A percentile compares a stretch with the other conserved stretches of the same genome.
Conservation (phyloP, 2,797 vertebrate genomes). For the Sandelia bainsii region DNA sequence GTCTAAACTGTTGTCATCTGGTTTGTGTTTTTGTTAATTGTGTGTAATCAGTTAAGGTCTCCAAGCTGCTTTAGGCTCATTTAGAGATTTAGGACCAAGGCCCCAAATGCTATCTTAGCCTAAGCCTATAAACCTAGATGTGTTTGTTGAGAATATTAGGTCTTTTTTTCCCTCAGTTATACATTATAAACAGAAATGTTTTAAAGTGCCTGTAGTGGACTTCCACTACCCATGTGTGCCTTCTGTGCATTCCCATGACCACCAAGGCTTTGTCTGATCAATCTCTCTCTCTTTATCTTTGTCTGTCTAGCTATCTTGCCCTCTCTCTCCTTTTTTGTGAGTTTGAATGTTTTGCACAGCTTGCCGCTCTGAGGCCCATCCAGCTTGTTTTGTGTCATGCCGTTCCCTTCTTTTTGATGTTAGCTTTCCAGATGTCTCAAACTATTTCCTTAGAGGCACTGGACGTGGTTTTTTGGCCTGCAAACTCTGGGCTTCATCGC, state of each 20-base stretch:
- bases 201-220: constrained; percentile 58
- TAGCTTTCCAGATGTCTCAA: constrained; percentile 81
- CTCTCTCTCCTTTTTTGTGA: constrained; percentile 68
- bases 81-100: constrained; percentile 52
- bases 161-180: constrained; percentile 37
- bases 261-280: constrained; percentile 67
- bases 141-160: constrained; percentile 34
- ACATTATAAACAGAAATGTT: constrained; percentile 57
- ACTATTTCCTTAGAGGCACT: constrained; percentile 78
- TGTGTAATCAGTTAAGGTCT: constrained; percentile 70
- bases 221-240: constrained; percentile 52
- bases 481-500: constrained; percentile 73
- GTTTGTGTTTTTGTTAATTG: constrained; percentile 65
- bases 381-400: constrained; percentile 83
- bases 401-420: constrained; percentile 77
- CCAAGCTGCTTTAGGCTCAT: constrained; percentile 61
- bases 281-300: constrained; percentile 52
- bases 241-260: constrained; percentile 62
- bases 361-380: constrained; percentile 77
- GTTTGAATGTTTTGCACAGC: constrained; percentile 78
- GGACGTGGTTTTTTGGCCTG: constrained; percentile 62
- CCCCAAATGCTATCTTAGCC: constrained; percentile 15
- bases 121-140: constrained; percentile 15
- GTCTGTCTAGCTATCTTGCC: constrained; percentile 39
- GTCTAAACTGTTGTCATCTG: constrained; percentile 53